Conservation (phyloP, 2,113 vertebrate species). For the Elachura formosa region DNA sequence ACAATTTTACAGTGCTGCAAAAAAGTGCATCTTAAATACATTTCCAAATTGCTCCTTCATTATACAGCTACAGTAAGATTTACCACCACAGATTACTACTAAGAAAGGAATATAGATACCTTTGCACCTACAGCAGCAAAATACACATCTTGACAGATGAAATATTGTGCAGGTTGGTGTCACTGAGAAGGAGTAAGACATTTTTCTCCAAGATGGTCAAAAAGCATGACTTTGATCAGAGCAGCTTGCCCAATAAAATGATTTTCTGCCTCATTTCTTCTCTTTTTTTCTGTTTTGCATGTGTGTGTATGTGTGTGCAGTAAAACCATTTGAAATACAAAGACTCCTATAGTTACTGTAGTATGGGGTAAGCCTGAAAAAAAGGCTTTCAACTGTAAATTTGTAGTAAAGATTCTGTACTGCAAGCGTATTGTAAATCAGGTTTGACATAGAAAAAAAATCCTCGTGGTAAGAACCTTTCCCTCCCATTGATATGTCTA, state of each 20-base stretch:
- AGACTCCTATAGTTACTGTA: neutral
- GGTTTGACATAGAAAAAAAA: neutral
- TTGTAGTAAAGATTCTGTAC: neutral
- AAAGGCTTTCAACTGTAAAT: neutral
- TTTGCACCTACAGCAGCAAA: neutral
- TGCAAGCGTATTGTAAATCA: neutral
- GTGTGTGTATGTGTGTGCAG: rapidly evolving
- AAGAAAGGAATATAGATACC: neutral
- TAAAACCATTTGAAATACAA: neutral
- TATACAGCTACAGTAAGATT: neutral
- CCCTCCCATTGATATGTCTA: neutral
- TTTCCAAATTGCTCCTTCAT: neutral
- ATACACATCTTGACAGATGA: neutral
- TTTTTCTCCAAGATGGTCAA: neutral
- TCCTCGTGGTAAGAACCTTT: neutral
- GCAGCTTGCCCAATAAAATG: neutral
- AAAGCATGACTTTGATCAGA: neutral
- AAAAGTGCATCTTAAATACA: neutral
- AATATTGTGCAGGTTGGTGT: neutral
- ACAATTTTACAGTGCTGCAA: neutral
- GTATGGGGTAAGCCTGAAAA: neutral
- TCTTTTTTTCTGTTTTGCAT: neutral
- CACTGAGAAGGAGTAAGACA: neutral
- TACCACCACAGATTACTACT: neutral
- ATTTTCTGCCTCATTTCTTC: neutral